Evolutionary conservation across 2,888 invertebrate species (phyloP).

Genomic region (Trilocha varians): DNA sequence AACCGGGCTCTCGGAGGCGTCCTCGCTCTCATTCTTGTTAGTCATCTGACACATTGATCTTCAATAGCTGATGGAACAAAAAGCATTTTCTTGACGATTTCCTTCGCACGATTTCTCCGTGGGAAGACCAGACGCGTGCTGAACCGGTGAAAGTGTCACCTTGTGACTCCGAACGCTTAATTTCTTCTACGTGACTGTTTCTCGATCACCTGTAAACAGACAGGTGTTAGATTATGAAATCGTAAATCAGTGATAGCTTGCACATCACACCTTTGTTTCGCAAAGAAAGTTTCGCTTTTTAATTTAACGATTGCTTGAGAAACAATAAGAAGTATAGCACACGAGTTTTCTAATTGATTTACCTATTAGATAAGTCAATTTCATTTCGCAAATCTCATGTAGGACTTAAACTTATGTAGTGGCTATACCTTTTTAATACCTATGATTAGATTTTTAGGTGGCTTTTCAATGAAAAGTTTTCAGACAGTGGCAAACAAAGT

Average conservation of each 20-base stretch:
- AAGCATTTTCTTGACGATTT: constrained; percentile 50
- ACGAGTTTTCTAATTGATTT: neutral
- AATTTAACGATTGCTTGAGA: constrained; percentile 14
- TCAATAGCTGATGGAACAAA: constrained; percentile 33
- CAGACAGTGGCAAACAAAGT: no score
- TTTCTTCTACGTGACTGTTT: constrained; percentile 38
- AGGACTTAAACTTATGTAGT: no score
- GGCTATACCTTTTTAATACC: no score
- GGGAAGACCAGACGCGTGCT: constrained; percentile 36
- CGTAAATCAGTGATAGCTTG: constrained; percentile 20
- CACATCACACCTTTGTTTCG: neutral
- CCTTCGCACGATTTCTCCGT: constrained; percentile 63
- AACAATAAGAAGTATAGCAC: neutral
- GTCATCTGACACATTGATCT: constrained; percentile 51
- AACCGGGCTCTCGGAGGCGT: constrained; percentile 53
- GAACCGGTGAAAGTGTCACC: constrained; percentile 59
- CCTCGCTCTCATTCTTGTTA: constrained; percentile 37
- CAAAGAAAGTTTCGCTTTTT: constrained; percentile 5
- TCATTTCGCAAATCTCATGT: no score
- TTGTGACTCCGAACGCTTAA: constrained; percentile 27
- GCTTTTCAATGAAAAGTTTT: no score
- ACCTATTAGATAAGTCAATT: neutral
- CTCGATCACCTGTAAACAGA: constrained; percentile 37
- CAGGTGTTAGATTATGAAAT: constrained; percentile 3
- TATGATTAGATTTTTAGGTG: no score